These are phyloP conservation scores for Hepsetus odoe DNA, from an alignment of 2,113 vertebrate genomes.

Conservation along the genomic window DNA sequence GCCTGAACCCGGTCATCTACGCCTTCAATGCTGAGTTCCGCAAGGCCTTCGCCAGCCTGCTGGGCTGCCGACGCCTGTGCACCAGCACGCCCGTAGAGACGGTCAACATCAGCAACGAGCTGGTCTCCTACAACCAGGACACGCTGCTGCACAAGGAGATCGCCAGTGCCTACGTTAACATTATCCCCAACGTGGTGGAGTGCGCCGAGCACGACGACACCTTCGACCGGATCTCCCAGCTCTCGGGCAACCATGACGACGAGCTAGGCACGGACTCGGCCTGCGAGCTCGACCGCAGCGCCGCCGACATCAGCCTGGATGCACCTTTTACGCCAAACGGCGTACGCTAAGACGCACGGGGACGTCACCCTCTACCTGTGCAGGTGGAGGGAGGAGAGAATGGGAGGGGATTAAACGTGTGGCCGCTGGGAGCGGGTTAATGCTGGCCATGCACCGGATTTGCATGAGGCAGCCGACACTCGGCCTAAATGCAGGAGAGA, in stretches of 20 bases:
- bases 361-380: background rate
- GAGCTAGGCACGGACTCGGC: conserved; percentile 71
- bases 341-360: conserved; percentile 63
- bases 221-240: conserved; percentile 82
- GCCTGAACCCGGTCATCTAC: conserved; percentile 93
- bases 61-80: conserved; percentile 85
- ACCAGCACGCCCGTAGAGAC: conserved; percentile 83
- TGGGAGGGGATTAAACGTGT: background rate
- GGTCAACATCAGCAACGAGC: conserved; percentile 89
- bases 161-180: conserved; percentile 81
- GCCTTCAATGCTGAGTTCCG: conserved; percentile 95
- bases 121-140: conserved; percentile 90
- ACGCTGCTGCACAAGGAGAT: conserved; percentile 84
- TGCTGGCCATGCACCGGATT: background rate
- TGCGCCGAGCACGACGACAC: conserved; percentile 76
- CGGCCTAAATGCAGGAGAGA: background rate
- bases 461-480: background rate
- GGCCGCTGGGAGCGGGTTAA: background rate
- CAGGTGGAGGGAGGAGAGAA: background rate
- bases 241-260: conserved; percentile 76
- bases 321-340: conserved; percentile 85
- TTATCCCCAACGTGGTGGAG: conserved; percentile 86
- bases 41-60: conserved; percentile 87
- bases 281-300: conserved; percentile 85
- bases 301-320: conserved; percentile 83